These are phyloP conservation scores for Philhelius pedissequus DNA, from an alignment of 2,888 invertebrate species.

Conservation along the genomic window DNA sequence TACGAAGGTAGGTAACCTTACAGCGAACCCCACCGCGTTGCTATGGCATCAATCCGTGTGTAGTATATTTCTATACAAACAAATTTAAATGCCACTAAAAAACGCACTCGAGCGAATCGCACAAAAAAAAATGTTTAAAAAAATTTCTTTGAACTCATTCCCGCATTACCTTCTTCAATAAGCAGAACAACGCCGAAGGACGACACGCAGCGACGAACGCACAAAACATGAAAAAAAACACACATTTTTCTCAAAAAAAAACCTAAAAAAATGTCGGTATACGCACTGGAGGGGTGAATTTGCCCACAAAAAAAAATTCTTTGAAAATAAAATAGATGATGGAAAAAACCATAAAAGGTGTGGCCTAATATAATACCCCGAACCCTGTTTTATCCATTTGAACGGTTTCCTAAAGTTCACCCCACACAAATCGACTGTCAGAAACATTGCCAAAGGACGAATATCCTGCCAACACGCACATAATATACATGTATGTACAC, in stretches of 20 bases:
- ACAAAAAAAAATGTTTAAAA: constrained; percentile 15
- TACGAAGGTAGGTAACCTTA: neutral
- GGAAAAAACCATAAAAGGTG: constrained; percentile 65
- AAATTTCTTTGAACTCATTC: constrained; percentile 64
- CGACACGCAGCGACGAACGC: constrained; percentile 32
- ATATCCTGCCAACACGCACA: constrained; percentile 60
- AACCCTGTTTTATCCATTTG: constrained; percentile 13
- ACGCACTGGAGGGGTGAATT: constrained; percentile 65
- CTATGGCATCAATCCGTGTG: constrained; percentile 60
- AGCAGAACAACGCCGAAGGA: constrained; percentile 47
- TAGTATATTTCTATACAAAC: constrained; percentile 64
- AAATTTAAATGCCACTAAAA: constrained; percentile 69
- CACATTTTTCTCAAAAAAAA: constrained; percentile 22
- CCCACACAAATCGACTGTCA: constrained; percentile 61
- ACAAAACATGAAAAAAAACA: constrained; percentile 6
- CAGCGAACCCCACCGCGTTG: constrained; percentile 14
- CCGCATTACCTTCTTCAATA: constrained; percentile 60
- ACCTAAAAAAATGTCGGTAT: constrained; percentile 67
- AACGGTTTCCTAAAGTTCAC: constrained; percentile 31
- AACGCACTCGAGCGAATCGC: constrained; percentile 59
- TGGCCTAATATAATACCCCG: constrained; percentile 63
- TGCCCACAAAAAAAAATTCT: constrained; percentile 10
- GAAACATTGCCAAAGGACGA: constrained; percentile 46
- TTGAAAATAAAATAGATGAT: constrained; percentile 59
- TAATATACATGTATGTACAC: constrained; percentile 34